A percentile compares a stretch with the other conserved stretches of the same genome.
Conservation (phyloP, 2,888 invertebrate genomes). For the Octonoba sinensis region DNA sequence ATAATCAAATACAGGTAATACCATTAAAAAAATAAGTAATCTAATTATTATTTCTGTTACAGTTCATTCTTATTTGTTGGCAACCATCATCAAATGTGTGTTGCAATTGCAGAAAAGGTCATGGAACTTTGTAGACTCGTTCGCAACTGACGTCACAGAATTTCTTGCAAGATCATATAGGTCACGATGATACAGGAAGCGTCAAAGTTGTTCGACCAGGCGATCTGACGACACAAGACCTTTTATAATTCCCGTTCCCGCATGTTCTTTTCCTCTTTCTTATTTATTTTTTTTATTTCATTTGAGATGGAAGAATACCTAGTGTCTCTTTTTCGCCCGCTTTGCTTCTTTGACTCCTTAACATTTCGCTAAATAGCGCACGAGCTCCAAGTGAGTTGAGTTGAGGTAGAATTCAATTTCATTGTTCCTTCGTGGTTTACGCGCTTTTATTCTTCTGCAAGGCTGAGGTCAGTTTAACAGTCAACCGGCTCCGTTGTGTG, state of each 20-base stretch:
- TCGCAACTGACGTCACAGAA: conserved; percentile 45
- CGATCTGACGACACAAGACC: conserved; percentile 48
- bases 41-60: too few species aligned
- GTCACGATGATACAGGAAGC: conserved; percentile 61
- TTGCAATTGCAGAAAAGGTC: conserved; percentile 51
- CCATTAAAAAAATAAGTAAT: too few species aligned
- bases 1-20: too few species aligned
- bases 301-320: conserved; percentile 24
- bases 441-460: too few species aligned
- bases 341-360: conserved; percentile 32
- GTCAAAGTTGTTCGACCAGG: conserved; percentile 36
- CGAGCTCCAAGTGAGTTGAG: conserved; percentile 18
- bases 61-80: too few species aligned
- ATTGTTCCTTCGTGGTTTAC: too few species aligned
- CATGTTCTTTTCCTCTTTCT: conserved; percentile 22
- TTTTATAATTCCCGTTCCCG: conserved; percentile 43
- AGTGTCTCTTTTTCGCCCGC: conserved; percentile 18
- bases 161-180: conserved; percentile 43
- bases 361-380: conserved; percentile 36
- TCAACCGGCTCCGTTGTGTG: too few species aligned
- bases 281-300: conserved; percentile 26
- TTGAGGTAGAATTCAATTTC: conserved; percentile 1
- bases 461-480: too few species aligned
- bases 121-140: conserved; percentile 54
- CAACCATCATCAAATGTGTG: conserved; percentile 20